Base-by-base conservation (phyloP, 1,140 invertebrate genomes). In the Diachasma alloeum region DNA sequence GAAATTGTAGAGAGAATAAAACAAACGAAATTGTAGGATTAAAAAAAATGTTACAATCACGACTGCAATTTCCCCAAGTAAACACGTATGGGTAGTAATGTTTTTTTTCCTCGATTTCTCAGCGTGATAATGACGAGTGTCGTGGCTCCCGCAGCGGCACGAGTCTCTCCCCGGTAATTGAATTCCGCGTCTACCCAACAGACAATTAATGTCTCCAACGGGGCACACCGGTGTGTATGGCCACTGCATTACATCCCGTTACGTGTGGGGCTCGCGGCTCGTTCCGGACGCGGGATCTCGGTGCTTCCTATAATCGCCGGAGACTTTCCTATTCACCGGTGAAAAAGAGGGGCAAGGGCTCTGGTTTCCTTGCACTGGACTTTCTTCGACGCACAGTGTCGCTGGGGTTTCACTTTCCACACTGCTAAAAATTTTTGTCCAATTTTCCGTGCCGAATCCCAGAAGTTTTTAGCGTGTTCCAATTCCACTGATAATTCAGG, bases 91-190 rank as follows among this genome's bases (percentile, higher is more conserved):
- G 13, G 17, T 59, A n/a, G n/a, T 59, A n/a, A 9, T 59, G 15
- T 19, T 59, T 22, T 59, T 59, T 59, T 59, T 26, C 13, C 13
- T 66, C 26, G 63, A 66, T 66, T 66, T 66, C 26, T 0, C 63
- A 66, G 24, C 26, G 63, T 36, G 63, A 66, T 66, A 66, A 66
- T 66, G 63, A 66, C 63, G 24, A 66, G 56, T 59, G 56, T 59
- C 56, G 56, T 59, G 56, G 17, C 53, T 59, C 24, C 63, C 11
- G 26, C 13, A 66, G 24, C 13, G 63, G 24, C 26, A 36, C 24
- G 26, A 66, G 26, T 31, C 22, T 59, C 53, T 59, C 22, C 17
- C 17, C 22, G 26, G 22, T 66, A 66, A 66, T 66, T 66, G 63
- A 66, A 66, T 66, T 66, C 63, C 63, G 63, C 63, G 24, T 66